These are phyloP conservation scores for Tauraco hartlaubi DNA, from an alignment of 2,797 vertebrate genomes.

Conservation along the genomic window DNA sequence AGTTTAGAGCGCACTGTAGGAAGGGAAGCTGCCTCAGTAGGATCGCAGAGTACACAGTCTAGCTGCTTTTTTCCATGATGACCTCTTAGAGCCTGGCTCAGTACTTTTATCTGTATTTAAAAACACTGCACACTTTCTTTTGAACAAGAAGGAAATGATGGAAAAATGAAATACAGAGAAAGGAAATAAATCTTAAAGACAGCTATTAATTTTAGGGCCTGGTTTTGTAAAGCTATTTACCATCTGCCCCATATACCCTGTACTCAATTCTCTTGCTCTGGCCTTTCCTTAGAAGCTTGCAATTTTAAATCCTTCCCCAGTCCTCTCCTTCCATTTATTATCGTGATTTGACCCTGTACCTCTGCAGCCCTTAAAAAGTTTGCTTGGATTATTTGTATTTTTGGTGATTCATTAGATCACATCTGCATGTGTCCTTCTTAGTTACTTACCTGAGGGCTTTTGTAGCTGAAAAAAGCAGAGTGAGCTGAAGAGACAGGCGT, in stretches of 20 bases:
- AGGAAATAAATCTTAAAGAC: constrained; percentile 44
- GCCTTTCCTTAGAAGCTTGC: neutral
- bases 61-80: constrained; percentile 21
- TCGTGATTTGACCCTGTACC: neutral
- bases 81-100: neutral
- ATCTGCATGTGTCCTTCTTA: constrained; percentile 14
- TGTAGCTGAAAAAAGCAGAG: constrained; percentile 35
- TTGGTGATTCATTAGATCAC: neutral
- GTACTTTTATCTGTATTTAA: constrained; percentile 41
- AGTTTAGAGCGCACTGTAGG: neutral
- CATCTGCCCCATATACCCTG: constrained; percentile 1
- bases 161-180: constrained; percentile 47
- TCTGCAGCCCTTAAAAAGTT: neutral
- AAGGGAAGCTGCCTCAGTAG: constrained; percentile 24
- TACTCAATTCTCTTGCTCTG: neutral
- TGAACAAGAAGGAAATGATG: constrained; percentile 31
- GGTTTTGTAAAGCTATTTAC: constrained; percentile 56
- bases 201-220: constrained; percentile 37
- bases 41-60: neutral
- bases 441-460: constrained; percentile 61
- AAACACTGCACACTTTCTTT: neutral
- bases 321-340: neutral
- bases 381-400: constrained; percentile 17
- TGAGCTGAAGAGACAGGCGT: constrained; percentile 17
- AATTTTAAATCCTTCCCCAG: neutral